Evolutionary conservation across 2,113 vertebrate species (phyloP).

Genomic region (Perca flavescens): DNA sequence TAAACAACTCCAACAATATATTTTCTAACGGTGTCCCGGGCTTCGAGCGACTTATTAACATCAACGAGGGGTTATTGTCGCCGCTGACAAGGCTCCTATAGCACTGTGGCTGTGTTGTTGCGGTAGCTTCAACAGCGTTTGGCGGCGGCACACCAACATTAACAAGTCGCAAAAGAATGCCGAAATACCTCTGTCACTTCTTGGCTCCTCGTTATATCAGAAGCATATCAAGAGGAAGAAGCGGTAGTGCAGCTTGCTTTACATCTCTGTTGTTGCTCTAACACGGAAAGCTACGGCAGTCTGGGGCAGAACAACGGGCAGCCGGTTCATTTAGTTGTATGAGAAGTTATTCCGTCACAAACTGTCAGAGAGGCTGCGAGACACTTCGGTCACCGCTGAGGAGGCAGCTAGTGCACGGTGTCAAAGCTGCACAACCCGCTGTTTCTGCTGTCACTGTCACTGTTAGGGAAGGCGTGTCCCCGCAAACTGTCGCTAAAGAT

Average conservation of each 20-base stretch:
- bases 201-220: slow-evolving; percentile 70
- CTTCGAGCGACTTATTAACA: slow-evolving; percentile 17
- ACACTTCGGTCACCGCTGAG: slow-evolving; percentile 28
- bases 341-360: slow-evolving; percentile 66
- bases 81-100: neutral
- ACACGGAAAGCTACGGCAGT: slow-evolving; percentile 54
- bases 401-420: slow-evolving; percentile 6
- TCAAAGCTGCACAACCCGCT: slow-evolving; percentile 28
- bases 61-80: neutral
- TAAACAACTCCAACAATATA: neutral
- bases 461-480: slow-evolving; percentile 58
- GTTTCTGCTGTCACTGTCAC: slow-evolving; percentile 53
- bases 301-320: slow-evolving; percentile 44
- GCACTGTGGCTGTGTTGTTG: neutral
- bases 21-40: neutral
- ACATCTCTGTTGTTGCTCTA: slow-evolving; percentile 69
- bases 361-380: neutral
- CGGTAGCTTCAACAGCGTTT: slow-evolving; percentile 6
- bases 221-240: slow-evolving; percentile 70
- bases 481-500: slow-evolving; percentile 58
- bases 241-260: slow-evolving; percentile 63
- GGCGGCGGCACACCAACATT: slow-evolving; percentile 15
- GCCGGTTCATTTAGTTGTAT: slow-evolving; percentile 39
- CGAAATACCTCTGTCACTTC: slow-evolving; percentile 76
- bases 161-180: slow-evolving; percentile 51